These are phyloP conservation scores for Melanocharis versteri DNA, from an alignment of 2,113 vertebrate species.

Conservation along the genomic window DNA sequence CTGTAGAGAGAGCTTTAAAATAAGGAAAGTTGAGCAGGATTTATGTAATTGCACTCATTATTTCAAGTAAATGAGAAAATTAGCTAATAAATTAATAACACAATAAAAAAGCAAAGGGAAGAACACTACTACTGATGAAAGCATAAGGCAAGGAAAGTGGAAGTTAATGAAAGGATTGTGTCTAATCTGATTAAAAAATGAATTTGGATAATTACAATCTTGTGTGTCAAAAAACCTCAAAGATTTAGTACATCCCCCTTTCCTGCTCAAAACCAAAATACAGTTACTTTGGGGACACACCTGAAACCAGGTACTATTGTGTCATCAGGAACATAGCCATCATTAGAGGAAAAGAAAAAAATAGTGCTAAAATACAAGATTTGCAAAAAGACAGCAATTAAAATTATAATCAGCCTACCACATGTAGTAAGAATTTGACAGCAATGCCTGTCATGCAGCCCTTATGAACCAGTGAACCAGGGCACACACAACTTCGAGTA, in stretches of 20 bases:
- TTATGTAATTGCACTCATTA: background rate
- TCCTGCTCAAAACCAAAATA: background rate
- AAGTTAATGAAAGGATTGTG: background rate
- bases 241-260: background rate
- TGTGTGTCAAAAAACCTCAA: background rate
- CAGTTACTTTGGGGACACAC: background rate
- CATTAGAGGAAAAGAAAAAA: background rate
- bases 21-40: background rate
- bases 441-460: background rate
- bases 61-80: background rate
- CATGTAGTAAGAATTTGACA: background rate
- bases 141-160: background rate
- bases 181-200: background rate
- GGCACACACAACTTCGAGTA: background rate
- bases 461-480: background rate
- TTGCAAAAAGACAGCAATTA: background rate
- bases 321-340: background rate
- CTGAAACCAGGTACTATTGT: background rate
- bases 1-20: background rate
- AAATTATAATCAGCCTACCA: background rate
- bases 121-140: background rate
- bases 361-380: background rate
- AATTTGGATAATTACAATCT: background rate
- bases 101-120: background rate
- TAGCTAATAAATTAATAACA: background rate